Conservation (phyloP, 2,888 invertebrate genomes). For the Diarsia rubi region DNA sequence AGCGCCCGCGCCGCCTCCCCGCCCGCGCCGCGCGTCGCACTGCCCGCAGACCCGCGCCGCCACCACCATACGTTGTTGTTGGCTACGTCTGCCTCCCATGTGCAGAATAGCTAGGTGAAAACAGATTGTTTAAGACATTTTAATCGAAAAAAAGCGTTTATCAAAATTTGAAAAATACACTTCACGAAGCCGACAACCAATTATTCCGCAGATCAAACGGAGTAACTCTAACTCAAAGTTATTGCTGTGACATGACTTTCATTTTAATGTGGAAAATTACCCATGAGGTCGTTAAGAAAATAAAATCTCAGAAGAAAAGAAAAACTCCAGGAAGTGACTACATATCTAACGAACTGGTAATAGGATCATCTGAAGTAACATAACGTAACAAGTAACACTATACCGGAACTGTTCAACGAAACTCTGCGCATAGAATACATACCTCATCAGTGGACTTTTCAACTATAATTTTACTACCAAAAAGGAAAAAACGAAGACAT, state of each 20-base stretch:
- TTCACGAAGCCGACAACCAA: no score
- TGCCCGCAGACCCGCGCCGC: constrained; percentile 57
- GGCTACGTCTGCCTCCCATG: constrained; percentile 80
- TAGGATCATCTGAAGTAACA: background rate
- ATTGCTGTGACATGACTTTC: no score
- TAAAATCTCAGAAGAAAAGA: background rate
- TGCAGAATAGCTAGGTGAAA: no score
- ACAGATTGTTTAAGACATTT: no score
- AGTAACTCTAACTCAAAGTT: no score
- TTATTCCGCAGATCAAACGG: no score
- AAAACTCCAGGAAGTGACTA: background rate
- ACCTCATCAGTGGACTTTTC: no score
- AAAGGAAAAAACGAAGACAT: background rate
- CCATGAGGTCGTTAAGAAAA: constrained; percentile 66
- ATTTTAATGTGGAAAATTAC: no score
- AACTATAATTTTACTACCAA: background rate
- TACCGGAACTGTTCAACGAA: background rate
- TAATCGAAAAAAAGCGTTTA: no score
- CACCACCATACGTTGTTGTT: constrained; percentile 81
- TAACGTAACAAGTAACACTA: background rate
- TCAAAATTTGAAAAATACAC: no score
- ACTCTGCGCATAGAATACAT: background rate
- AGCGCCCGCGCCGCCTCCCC: constrained; percentile 91
- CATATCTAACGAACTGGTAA: background rate
- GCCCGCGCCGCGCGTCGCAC: constrained; percentile 88